Base-by-base conservation (phyloP, 2,113 vertebrate species). In the Alethe castanea region DNA sequence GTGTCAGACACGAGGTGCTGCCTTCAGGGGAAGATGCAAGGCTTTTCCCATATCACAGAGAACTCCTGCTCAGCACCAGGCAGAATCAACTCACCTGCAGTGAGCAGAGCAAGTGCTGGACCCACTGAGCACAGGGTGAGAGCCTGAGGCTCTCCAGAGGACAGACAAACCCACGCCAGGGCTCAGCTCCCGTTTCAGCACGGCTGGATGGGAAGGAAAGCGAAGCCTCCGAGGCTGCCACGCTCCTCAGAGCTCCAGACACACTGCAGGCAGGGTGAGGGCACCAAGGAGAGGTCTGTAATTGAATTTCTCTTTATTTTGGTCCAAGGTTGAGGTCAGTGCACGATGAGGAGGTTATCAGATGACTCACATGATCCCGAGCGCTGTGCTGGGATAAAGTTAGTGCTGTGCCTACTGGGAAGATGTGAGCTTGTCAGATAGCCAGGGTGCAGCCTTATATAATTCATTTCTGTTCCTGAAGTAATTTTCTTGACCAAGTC, bases 251-350 rank as follows among this genome's bases (percentile, higher is more conserved):
- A 85, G 74, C 40, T 45, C 77, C 80, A 88, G 62, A 92, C 77
- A 80, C 77, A 60, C 33, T 8, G 50, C 35, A 83, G 64, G 40
- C 33, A 59, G 77, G 10, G 19, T 4, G n/a, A 89, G 65, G 60
- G 64, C 42, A 77, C 66, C 78, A 91, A 93, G 84, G 66, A 93
- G 81, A 91, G 66, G 66, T 64, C 83, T 86, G 77, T 80, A 84
- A 96, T 96, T 94, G 79, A 92, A 95, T 97, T 92, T 96, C 82
- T 92, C 77, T 91, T 97, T 97, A 97, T 97, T 97, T 97, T 94
- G 84, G 94, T 93, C 94, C 94, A 95, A 96, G 95, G 96, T 93
- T 95, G 95, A 97, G 96, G 96, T 95, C 92, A 93, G 15, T 57
- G 90, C 76, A 95, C 81, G 80, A 77, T 67, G 86, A 92, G 74